Percentiles rank a stretch among this genome's conserved stretches.
phyloP scores from a whole-genome alignment of 2,888 invertebrate species.

The Cecidostiba fungosa region DNA sequence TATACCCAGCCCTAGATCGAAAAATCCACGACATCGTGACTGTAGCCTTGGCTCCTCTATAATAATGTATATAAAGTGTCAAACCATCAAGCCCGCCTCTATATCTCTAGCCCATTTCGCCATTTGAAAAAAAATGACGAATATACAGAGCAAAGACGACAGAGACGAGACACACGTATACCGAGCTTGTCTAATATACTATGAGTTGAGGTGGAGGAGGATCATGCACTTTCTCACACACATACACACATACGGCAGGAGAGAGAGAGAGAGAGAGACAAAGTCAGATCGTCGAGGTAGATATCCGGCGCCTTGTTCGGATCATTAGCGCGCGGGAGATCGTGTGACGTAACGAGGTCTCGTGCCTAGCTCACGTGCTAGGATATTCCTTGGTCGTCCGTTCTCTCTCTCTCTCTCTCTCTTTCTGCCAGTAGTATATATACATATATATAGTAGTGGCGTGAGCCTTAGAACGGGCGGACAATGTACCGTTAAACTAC shows the following conservation, averaged over 20 bases:
- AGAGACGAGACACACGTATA: neutral
- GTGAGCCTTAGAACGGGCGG: slow-evolving; percentile 35
- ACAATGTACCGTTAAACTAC: slow-evolving; percentile 77
- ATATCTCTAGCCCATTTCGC: neutral
- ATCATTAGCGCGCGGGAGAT: slow-evolving; percentile 77
- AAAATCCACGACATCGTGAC: slow-evolving; percentile 19
- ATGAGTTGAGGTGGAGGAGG: neutral
- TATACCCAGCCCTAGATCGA: neutral
- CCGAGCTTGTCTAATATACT: neutral
- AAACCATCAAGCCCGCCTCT: slow-evolving; percentile 43
- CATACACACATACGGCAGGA: neutral
- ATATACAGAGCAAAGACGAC: slow-evolving; percentile 30
- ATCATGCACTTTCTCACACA: slow-evolving; percentile 50
- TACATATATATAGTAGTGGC: neutral
- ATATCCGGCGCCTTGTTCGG: slow-evolving; percentile 76
- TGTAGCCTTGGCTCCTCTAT: slow-evolving; percentile 20
- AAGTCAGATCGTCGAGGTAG: slow-evolving; percentile 69
- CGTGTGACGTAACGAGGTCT: slow-evolving; percentile 77
- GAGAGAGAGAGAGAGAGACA: slow-evolving; percentile 40
- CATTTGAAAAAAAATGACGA: neutral
- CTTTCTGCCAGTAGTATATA: neutral
- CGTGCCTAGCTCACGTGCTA: slow-evolving; percentile 6
- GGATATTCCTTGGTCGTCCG: slow-evolving; percentile 19
- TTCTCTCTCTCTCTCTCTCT: neutral
- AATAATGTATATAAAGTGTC: slow-evolving; percentile 37